Evolutionary conservation across 1,140 invertebrate genomes (phyloP).

Genomic region (Monomorium pharaonis): DNA sequence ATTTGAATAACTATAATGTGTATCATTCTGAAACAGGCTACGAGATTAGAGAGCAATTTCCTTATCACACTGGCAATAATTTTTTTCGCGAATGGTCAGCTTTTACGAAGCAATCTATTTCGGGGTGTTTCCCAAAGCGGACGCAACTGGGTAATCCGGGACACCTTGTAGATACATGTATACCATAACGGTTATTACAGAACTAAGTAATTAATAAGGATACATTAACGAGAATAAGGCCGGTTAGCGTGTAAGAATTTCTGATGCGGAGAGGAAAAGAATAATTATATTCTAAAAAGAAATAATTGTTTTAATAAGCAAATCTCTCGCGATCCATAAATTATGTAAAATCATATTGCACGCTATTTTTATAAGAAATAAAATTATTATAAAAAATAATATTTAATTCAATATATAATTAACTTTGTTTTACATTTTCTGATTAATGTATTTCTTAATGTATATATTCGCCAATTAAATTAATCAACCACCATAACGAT

Average conservation of each 20-base stretch:
- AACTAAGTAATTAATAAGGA: slow-evolving; percentile 46
- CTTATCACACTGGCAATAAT: slow-evolving; percentile 17
- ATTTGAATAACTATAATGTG: neutral
- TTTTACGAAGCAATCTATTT: slow-evolving; percentile 54
- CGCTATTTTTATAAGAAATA: neutral
- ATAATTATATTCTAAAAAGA: slow-evolving; percentile 8
- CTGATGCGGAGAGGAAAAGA: neutral
- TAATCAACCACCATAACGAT: neutral
- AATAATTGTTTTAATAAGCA: neutral
- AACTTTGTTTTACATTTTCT: neutral
- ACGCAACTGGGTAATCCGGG: slow-evolving; percentile 49
- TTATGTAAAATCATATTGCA: neutral
- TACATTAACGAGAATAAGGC: slow-evolving; percentile 20
- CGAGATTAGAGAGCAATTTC: neutral
- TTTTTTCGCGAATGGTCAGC: slow-evolving; percentile 29
- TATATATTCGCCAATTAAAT: neutral
- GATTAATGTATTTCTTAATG: neutral
- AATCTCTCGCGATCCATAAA: neutral
- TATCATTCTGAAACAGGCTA: neutral
- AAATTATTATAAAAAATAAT: neutral
- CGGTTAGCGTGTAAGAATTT: neutral
- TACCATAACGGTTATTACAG: slow-evolving; percentile 46
- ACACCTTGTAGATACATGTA: slow-evolving; percentile 30
- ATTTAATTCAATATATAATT: neutral
- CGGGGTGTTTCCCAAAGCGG: slow-evolving; percentile 46